These are phyloP conservation scores for Pocillopora damicornis DNA, from an alignment of 64 coral and sea anemone genomes.

Conservation along the genomic window DNA sequence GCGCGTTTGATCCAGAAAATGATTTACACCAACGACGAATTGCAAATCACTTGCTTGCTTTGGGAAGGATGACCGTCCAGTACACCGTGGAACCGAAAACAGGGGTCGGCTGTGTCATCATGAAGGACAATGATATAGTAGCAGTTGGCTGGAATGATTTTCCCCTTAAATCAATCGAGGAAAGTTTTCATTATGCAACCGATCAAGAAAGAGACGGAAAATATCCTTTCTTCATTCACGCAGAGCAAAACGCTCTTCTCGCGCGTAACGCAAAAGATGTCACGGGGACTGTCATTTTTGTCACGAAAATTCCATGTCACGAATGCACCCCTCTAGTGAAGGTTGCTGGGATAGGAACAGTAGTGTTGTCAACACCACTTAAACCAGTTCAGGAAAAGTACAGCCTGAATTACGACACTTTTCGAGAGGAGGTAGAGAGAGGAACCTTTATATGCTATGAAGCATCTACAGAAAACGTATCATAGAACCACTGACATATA, in stretches of 20 bases:
- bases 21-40: neutral
- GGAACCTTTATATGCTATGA: constrained; percentile 17
- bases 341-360: constrained; percentile 19
- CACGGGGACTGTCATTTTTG: neutral
- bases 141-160: constrained; percentile 29
- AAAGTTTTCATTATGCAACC: constrained; percentile 16
- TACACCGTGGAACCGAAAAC: constrained; percentile 19
- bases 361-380: constrained; percentile 13
- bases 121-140: constrained; percentile 10
- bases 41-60: constrained; percentile 21
- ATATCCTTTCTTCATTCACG: constrained; percentile 27
- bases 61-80: constrained; percentile 10
- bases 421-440: constrained; percentile 17
- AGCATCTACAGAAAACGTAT: neutral
- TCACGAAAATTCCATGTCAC: constrained; percentile 26
- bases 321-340: constrained; percentile 29
- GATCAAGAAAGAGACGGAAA: constrained; percentile 23
- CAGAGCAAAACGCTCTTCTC: constrained; percentile 40
- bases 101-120: constrained; percentile 17
- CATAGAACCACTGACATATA: too few relatives aligned
- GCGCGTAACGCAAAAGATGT: neutral
- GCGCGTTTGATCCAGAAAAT: neutral
- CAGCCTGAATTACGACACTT: constrained; percentile 25
- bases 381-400: constrained; percentile 15
- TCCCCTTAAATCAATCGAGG: constrained; percentile 3